Evolutionary conservation across 2,113 vertebrate species (phyloP).

Genomic region (Tragelaphus buxtoni): DNA sequence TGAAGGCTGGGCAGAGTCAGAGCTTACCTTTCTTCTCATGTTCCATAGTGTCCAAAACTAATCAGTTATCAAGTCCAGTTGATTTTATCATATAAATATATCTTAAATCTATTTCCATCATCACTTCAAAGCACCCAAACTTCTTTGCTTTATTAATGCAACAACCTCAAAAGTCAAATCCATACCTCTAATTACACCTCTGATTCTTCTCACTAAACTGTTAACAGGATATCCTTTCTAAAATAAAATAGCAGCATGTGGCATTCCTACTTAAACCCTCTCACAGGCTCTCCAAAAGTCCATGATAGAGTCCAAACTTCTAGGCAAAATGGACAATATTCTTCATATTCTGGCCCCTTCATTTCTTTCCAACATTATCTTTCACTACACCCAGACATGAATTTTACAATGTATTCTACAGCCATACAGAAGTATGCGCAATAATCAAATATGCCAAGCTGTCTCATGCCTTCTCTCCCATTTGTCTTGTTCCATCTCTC

Average conservation of each 20-base stretch:
- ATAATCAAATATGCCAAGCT: neutral
- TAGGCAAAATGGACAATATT: neutral
- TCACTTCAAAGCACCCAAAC: neutral
- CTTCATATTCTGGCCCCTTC: neutral
- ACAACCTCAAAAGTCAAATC: neutral
- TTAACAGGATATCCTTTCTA: neutral
- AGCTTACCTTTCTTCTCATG: neutral
- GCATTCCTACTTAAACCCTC: neutral
- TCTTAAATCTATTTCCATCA: neutral
- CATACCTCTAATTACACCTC: neutral
- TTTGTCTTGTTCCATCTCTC: neutral
- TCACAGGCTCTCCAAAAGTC: neutral
- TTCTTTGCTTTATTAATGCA: neutral
- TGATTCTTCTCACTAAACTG: neutral
- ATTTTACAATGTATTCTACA: neutral
- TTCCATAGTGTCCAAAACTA: neutral
- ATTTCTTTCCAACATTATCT: neutral
- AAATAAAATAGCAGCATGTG: neutral
- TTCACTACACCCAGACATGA: neutral
- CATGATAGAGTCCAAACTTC: neutral
- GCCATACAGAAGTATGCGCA: neutral
- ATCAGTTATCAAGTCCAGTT: neutral
- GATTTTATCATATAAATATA: neutral
- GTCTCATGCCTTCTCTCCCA: neutral
- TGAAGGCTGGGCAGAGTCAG: neutral